Base-by-base conservation (phyloP, 2,888 invertebrate genomes). In the Tetheella fluctuosa region DNA sequence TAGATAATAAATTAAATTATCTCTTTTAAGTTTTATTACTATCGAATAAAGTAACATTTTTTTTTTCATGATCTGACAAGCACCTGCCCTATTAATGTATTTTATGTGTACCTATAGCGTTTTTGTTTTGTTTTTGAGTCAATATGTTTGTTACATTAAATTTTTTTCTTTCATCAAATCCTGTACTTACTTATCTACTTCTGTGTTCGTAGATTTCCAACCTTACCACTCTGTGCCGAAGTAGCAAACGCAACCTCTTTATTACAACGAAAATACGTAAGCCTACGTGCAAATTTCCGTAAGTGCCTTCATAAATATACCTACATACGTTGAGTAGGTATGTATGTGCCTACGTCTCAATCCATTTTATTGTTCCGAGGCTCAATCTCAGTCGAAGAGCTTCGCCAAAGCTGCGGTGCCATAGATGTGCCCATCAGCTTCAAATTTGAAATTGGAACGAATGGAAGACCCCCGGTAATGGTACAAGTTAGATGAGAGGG, bases 401-500 rank as follows among this genome's bases (percentile, higher is more conserved):
- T 69, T 70, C 69, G 61, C 67, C 68, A 71, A 83, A 81, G 83
- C 84, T 87, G 89, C 82, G 89, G 88, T 85, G 67, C 81, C 85
- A 88, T 85, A 89, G 86, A 88, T 85, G 85, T 80, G 78, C 83
- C n/a, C 86, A 85, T 88, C 88, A 88, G 88, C 88, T 89, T 88
- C 88, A 92, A 92, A 92, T 92, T 93, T 91, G 85, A 90, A 93
- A 92, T 92, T 93, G 91, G 92, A 91, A 92, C 89, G 91, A 91
- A 91, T 86, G 85, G 87, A 89, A 88, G 85, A 83, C 85, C 85
- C 37, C 84, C 86, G 80, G 90, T 91, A 93, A 93, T 90, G 92
- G 88, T 79, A 76, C 80, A 93, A 93, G 92, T 93, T 93, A 91
- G 91, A 93, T 93, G 91, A 92, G 81, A 85, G 83, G 81, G 85